Evolutionary conservation across 2,113 vertebrate genomes (phyloP), one percentile per base, ranked within the genome.

Genomic region (Coturnix japonica): DNA sequence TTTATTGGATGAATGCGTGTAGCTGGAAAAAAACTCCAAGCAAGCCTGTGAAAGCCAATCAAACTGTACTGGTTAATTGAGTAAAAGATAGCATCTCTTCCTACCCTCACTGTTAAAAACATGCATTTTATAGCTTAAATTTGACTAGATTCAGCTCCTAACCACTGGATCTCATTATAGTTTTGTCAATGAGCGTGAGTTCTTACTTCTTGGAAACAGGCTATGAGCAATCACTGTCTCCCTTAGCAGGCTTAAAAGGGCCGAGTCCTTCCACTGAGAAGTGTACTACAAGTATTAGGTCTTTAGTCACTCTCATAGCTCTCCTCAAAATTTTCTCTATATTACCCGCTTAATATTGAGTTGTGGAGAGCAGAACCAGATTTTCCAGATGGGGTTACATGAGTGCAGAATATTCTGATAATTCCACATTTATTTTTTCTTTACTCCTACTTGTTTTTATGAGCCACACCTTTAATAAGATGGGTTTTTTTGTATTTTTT

Each of bases 141-240:
- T 89, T 85, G 85, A 95, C 89, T 94, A 63, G 75, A 66, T 89
- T 85, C 85, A 56, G 67, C 89, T 95, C 59, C 69, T 85, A 39
- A 17, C 41, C 69, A 61, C 91, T 95, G 94, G 85, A 87, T 94
- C 87, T 95, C 82, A 92, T 95, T 95, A 92, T 3, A 74, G 82
- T 49, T 82, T 64, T 77, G 64, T 81, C 85, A 90, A 54, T 31
- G 20, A 89, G 84, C 26, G 35, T 49, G 15, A 23, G 71, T 12
- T 89, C 54, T 0, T 78, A 28, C 73, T 53, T 37, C 33, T 28
- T 53, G 63, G 67, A 53, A 39, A 26, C 18, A 59, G 63, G 12
- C 37, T 49, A 30, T 13, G 10, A 87, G 44, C 77, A 65, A 69
- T 33, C 61, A 15, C 8, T 20, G 33, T 25, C 46, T 85, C 46